phyloP scores from a whole-genome alignment of 2,797 vertebrate genomes.

The Onychomys torridus region DNA sequence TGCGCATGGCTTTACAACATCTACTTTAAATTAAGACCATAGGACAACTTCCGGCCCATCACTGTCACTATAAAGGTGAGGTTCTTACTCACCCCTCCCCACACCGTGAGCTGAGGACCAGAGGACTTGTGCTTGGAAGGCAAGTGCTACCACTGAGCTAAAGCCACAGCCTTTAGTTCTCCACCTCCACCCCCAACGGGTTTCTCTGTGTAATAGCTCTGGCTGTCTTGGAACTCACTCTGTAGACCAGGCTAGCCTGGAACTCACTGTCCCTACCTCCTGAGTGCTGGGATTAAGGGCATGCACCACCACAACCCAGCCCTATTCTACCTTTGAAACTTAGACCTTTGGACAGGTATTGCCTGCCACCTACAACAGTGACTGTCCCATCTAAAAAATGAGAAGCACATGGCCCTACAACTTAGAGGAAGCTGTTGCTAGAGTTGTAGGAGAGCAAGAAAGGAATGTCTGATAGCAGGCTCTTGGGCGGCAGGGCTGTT shows the following conservation, averaged over 20 bases:
- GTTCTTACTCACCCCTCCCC: neutral
- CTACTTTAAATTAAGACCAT: neutral
- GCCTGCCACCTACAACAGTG: neutral
- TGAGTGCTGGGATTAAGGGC: too few relatives aligned
- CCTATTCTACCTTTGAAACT: neutral
- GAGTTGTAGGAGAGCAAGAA: constrained; percentile 85
- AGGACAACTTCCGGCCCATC: neutral
- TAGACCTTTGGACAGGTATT: neutral
- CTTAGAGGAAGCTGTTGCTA: constrained; percentile 80
- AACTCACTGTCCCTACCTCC: neutral
- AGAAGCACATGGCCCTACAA: constrained; percentile 68
- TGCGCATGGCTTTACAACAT: neutral
- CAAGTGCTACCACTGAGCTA: neutral
- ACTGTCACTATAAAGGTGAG: neutral
- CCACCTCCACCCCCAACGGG: too few relatives aligned
- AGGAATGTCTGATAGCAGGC: constrained; percentile 81
- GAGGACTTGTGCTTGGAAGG: neutral
- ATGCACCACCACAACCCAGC: neutral
- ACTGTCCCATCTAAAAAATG: constrained; percentile 62
- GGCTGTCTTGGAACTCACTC: neutral
- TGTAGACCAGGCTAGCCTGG: neutral
- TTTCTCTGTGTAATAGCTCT: neutral
- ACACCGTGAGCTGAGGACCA: neutral
- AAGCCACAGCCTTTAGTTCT: too few relatives aligned
- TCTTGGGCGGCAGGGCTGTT: constrained; percentile 80